phyloP scores from a whole-genome alignment of 2,113 vertebrate species.

The Pteruthius melanotis region DNA sequence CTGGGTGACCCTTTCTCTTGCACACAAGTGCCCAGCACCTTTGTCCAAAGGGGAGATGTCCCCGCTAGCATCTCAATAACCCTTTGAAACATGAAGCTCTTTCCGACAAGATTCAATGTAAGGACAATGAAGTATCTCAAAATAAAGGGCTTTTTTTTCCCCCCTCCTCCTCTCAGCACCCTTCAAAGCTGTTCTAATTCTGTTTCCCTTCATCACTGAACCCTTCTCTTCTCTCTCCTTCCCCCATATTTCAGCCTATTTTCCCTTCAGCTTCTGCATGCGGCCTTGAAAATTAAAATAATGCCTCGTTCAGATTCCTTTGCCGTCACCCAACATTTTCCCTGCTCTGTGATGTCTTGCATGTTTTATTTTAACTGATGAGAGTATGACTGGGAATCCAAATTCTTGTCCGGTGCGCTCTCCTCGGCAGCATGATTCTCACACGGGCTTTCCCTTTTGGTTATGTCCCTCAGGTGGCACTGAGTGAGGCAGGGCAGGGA shows the following conservation, averaged over 20 bases:
- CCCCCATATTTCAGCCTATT: not conserved
- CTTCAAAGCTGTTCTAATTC: constrained; percentile 46
- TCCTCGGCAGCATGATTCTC: not conserved
- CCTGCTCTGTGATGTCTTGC: not conserved
- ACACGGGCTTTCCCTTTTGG: rapidly evolving
- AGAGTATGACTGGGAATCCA: not conserved
- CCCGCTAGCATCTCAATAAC: not conserved
- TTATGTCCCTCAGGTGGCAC: not conserved
- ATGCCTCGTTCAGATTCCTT: not conserved
- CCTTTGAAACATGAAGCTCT: not conserved
- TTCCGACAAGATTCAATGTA: not conserved
- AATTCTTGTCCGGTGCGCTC: not conserved
- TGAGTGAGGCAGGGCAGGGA: not conserved
- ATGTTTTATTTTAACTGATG: constrained; percentile 2
- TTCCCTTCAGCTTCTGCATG: not conserved
- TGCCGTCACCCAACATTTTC: not conserved
- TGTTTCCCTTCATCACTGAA: not conserved
- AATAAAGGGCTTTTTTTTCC: not conserved
- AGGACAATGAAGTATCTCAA: not conserved
- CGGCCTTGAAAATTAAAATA: not conserved
- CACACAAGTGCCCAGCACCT: not conserved
- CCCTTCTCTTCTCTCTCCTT: not conserved
- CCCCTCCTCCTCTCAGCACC: not conserved
- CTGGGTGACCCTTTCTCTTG: not conserved
- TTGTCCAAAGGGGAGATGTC: not conserved